These are phyloP conservation scores for Cacoxenus indagator DNA, from an alignment of 2,888 invertebrate genomes.

Conservation along the genomic window DNA sequence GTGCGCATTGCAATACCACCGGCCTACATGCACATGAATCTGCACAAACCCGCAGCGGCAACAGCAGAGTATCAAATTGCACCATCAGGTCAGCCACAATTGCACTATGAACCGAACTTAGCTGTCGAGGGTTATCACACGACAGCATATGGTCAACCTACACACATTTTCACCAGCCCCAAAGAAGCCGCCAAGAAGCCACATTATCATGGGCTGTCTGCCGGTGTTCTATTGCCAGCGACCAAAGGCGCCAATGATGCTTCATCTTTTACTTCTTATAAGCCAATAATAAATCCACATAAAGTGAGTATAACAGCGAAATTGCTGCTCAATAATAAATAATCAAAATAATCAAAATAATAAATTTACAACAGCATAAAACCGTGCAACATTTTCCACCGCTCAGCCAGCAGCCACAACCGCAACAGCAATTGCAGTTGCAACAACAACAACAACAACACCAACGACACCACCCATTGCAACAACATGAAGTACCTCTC, in stretches of 20 bases:
- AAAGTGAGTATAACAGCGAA: constrained; percentile 49
- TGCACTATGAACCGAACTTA: constrained; percentile 7
- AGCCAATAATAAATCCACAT: constrained; percentile 50
- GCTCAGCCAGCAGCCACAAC: constrained; percentile 41
- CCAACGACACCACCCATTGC: constrained; percentile 12
- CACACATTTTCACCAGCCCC: not conserved
- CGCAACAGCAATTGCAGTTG: constrained; percentile 26
- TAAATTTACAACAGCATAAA: constrained; percentile 59
- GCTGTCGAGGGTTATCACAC: constrained; percentile 15
- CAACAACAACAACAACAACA: constrained; percentile 30
- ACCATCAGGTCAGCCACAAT: constrained; percentile 18
- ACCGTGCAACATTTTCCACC: constrained; percentile 66
- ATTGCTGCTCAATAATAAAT: constrained; percentile 43
- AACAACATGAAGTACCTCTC: constrained; percentile 31
- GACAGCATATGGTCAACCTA: constrained; percentile 18
- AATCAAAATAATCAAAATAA: constrained; percentile 26
- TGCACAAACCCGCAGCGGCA: constrained; percentile 21
- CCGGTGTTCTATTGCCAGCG: constrained; percentile 40
- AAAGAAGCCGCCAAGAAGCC: constrained; percentile 45
- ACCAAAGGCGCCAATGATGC: constrained; percentile 31
- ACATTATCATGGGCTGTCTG: constrained; percentile 34
- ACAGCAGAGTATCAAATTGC: constrained; percentile 16
- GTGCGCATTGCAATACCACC: constrained; percentile 60
- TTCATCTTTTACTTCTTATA: constrained; percentile 54
- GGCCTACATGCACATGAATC: constrained; percentile 62